Base-by-base conservation (phyloP, 2,888 invertebrate species). In the Venusia cambrica region DNA sequence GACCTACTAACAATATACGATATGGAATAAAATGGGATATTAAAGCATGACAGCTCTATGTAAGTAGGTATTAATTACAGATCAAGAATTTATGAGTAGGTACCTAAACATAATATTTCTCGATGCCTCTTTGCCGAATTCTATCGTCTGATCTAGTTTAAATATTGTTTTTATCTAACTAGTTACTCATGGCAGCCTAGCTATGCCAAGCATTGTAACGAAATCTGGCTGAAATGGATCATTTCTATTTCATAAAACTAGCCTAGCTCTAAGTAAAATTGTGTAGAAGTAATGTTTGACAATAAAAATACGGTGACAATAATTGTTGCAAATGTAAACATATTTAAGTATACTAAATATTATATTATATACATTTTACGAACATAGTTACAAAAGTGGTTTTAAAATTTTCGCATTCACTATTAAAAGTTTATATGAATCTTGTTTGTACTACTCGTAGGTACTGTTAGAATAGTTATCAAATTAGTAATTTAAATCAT, bases 401-500 rank as follows among this genome's bases (percentile, higher is more conserved):
- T 41, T 14, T 5, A 15, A 33, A 17, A 35, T 5, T 39, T 38
- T 43, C 33, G 44, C 13, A 29, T 22, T 25, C n/a, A n/a, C n/a
- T n/a, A 7, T 30, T 24, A 14, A 20, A 28, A 36, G 36, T n/a
- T n/a, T n/a, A n/a, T n/a, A n/a, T n/a, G n/a, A n/a, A n/a, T n/a
- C n/a, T n/a, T n/a, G n/a, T n/a, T n/a, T n/a, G n/a, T n/a, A n/a
- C n/a, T n/a, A n/a, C n/a, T n/a, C n/a, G n/a, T n/a, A n/a, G n/a
- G n/a, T n/a, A 38, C n/a, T 33, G 38, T 26, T 43, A 43, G 32
- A 37, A 24, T 47, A 41, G 28, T 17, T 25, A 41, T 41, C 36
- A 26, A 31, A 38, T 37, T 41, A 39, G 20, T 48, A 42, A 52
- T 45, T 38, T 11, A 39, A 45, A 49, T 29, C 15, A 48, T 48